Conservation (phyloP, 1,140 invertebrate species). For the Aleiodes sp. region DNA sequence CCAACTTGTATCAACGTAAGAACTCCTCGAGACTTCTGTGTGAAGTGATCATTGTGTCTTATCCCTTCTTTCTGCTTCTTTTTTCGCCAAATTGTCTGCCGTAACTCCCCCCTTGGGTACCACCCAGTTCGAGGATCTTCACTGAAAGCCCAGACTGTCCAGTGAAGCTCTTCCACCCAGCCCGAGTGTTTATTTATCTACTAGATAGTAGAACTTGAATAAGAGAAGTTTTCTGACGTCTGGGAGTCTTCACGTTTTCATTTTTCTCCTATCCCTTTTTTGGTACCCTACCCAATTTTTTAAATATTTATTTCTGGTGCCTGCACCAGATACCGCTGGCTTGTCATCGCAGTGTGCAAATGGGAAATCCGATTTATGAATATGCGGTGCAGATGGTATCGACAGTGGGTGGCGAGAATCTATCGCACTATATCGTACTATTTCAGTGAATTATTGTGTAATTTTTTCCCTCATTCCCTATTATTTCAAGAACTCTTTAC, state of each 20-base stretch:
- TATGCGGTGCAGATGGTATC: constrained; percentile 22
- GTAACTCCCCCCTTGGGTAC: too few relatives aligned
- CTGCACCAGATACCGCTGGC: constrained; percentile 9
- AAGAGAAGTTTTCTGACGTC: not conserved
- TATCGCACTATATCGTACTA: not conserved
- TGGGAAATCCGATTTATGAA: constrained; percentile 22
- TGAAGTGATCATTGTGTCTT: too few relatives aligned
- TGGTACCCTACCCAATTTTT: not conserved
- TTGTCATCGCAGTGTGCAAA: constrained; percentile 15
- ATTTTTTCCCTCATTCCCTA: not conserved
- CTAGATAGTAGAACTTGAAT: not conserved
- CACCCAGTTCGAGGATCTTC: too few relatives aligned
- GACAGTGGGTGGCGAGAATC: constrained; percentile 13
- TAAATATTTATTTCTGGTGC: constrained; percentile 12
- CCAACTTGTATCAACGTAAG: too few relatives aligned
- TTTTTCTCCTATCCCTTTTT: not conserved
- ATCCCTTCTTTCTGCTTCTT: too few relatives aligned
- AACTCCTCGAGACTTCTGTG: too few relatives aligned
- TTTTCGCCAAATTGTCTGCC: too few relatives aligned
- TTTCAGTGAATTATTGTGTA: constrained; percentile 6
- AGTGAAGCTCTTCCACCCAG: too few relatives aligned
- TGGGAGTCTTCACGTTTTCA: not conserved
- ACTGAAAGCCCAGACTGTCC: too few relatives aligned
- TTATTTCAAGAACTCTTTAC: not conserved
- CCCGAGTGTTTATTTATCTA: constrained; percentile 7